Evolutionary conservation across 2,888 invertebrate species (phyloP), one percentile per base, ranked within the genome.

Genomic region (Mythimna impura): DNA sequence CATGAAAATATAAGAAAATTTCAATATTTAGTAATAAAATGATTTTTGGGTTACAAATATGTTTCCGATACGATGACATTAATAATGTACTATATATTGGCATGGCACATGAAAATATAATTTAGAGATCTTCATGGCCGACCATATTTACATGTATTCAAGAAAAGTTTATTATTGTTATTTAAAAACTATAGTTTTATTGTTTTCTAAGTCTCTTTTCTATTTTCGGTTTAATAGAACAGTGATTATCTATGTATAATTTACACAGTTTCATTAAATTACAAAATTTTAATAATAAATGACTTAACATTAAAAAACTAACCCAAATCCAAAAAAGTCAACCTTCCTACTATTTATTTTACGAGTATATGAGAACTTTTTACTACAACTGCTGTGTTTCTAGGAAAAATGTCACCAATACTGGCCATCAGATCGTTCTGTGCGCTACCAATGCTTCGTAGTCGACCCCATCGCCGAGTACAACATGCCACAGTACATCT

Each of bases 401-500:
- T 93, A 99, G 98, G 99, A 99, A 94, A 99, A 99, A 96, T 99
- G 99, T 92, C 99, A 99, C 93, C 99, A 99, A 93, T 99, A 99
- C 94, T 99, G 99, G 99, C 99, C 99, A 0, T 99, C 99, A 88
- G 99, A 99, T 92, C 97, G 99, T 88, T 99, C 99, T 47, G 99
- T 99, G 57, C 97, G 99, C 80, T 99, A 99, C 96, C 99, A 99
- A 92, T 99, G 99, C 94, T 99, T 99, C 94, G 99, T 99, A 62
- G 99, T 99, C 34, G 99, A 99, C 94, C 99, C 99, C 17, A 99
- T 99, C 89, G 99, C 99, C 9, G 99, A 99, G 94, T 99, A 99
- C 95, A 99, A 99, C 94, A 99, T 99, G 99, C 99, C 99, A 47
- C 99, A 99, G 94, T 99, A 99, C 94, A 99, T 99, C 91, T 97